These are phyloP conservation scores for Euwallacea similis DNA, from an alignment of 1,140 invertebrate species.

Conservation along the genomic window DNA sequence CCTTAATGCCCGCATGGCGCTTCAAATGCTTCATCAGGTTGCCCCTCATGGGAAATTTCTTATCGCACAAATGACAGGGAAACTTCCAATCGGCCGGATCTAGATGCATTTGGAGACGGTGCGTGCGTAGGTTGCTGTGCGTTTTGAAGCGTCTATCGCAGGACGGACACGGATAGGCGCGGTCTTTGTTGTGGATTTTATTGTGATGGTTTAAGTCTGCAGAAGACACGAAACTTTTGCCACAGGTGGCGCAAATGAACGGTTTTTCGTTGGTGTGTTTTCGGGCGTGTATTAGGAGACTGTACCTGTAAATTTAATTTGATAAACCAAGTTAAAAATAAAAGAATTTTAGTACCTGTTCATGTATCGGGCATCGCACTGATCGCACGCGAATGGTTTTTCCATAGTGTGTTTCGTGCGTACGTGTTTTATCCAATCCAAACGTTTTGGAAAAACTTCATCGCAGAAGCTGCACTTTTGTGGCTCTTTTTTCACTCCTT, in stretches of 20 bases:
- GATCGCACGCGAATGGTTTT: slow-evolving; percentile 34
- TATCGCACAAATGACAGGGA: slow-evolving; percentile 29
- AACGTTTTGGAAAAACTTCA: slow-evolving; percentile 13
- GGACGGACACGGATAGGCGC: slow-evolving; percentile 25
- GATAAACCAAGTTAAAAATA: not conserved
- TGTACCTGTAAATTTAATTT: slow-evolving; percentile 9
- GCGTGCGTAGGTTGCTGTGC: slow-evolving; percentile 32
- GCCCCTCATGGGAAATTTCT: slow-evolving; percentile 32
- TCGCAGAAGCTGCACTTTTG: slow-evolving; percentile 27
- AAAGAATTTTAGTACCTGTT: slow-evolving; percentile 13
- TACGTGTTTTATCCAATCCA: slow-evolving; percentile 19
- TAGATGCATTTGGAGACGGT: slow-evolving; percentile 30
- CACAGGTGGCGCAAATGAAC: slow-evolving; percentile 33
- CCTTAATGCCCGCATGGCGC: slow-evolving; percentile 33
- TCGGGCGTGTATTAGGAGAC: slow-evolving; percentile 29
- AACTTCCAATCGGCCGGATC: slow-evolving; percentile 35
- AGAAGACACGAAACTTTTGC: slow-evolving; percentile 32
- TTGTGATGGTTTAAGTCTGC: slow-evolving; percentile 34
- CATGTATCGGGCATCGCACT: slow-evolving; percentile 26
- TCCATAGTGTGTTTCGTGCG: slow-evolving; percentile 16
- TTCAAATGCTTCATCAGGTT: slow-evolving; percentile 35
- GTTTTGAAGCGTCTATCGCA: slow-evolving; percentile 36
- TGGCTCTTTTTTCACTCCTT: slow-evolving; percentile 15
- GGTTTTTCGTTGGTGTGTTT: slow-evolving; percentile 37
- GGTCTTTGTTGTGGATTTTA: slow-evolving; percentile 29